A percentile compares a stretch with the other conserved stretches of the same genome.
phyloP scores from a whole-genome alignment of 2,888 invertebrate genomes.

The Sepioteuthis lessoniana region DNA sequence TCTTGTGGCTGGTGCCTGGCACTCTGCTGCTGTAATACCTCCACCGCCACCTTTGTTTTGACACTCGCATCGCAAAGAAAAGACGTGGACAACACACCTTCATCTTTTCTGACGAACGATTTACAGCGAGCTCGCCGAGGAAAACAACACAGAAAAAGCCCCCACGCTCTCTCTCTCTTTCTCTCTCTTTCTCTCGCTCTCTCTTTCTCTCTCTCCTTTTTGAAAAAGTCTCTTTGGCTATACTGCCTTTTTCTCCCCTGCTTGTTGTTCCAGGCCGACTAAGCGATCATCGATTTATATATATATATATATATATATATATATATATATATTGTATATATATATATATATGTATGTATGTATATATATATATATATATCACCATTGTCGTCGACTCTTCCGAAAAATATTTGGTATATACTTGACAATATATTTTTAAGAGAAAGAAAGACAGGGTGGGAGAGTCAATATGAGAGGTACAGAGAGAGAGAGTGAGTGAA shows the following conservation, averaged over 20 bases:
- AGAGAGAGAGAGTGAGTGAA: not conserved
- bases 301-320: too few relatives aligned
- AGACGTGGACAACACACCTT: not conserved
- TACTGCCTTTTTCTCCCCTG: not conserved
- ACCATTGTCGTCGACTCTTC: not conserved
- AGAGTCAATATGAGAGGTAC: too few relatives aligned
- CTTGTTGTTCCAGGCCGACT: not conserved
- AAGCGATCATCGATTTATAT: not conserved
- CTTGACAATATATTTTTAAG: not conserved
- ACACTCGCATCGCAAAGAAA: not conserved
- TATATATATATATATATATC: too few relatives aligned
- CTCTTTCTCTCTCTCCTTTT: not conserved
- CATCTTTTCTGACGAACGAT: not conserved
- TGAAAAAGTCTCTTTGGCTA: too few relatives aligned
- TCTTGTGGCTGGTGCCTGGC: conserved; percentile 6
- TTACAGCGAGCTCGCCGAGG: not conserved
- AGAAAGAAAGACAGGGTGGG: not conserved
- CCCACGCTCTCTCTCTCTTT: not conserved
- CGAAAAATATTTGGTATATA: not conserved
- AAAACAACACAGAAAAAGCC: not conserved
- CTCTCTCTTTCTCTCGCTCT: not conserved
- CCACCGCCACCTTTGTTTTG: conserved; percentile 33
- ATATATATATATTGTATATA: too few relatives aligned
- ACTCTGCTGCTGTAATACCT: conserved; percentile 16
- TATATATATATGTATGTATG: too few relatives aligned